These are phyloP conservation scores for Phalacrocorax carbo DNA, from an alignment of 2,113 vertebrate species.

Conservation along the genomic window DNA sequence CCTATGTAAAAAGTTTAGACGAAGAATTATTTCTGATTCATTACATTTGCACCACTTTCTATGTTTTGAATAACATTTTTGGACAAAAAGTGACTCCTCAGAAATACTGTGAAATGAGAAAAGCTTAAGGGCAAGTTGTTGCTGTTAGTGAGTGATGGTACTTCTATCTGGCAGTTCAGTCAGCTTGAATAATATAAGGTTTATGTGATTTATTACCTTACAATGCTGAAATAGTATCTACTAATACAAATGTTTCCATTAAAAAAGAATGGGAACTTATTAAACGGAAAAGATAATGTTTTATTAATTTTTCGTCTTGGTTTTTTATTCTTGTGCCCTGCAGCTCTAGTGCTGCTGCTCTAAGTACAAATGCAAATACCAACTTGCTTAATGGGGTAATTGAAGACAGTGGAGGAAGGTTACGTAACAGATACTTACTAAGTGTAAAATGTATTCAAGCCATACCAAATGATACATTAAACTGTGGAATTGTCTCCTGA, in stretches of 20 bases:
- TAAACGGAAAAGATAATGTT: conserved; percentile 46
- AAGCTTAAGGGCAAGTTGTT: conserved; percentile 55
- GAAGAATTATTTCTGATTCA: conserved; percentile 1
- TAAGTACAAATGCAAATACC: conserved; percentile 33
- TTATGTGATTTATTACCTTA: conserved; percentile 54
- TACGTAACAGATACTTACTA: background rate
- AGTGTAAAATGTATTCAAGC: background rate
- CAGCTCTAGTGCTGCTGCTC: conserved; percentile 26
- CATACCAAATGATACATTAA: background rate
- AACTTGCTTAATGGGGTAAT: conserved; percentile 40
- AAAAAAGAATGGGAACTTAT: conserved; percentile 32
- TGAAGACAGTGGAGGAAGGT: conserved; percentile 20
- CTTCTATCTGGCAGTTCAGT: conserved; percentile 12
- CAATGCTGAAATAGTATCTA: conserved; percentile 30
- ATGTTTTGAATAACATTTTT: conserved; percentile 57
- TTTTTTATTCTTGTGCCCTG: conserved; percentile 43
- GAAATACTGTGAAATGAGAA: conserved; percentile 49
- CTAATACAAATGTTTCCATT: conserved; percentile 64
- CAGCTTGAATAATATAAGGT: conserved; percentile 52
- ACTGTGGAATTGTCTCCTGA: background rate
- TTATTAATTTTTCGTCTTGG: conserved; percentile 51
- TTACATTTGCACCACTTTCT: background rate
- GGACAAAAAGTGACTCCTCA: conserved; percentile 30
- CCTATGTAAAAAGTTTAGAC: background rate
- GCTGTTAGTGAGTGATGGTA: conserved; percentile 32